Base-by-base conservation (phyloP, 2,888 invertebrate genomes). In the Copidosoma aretas region DNA sequence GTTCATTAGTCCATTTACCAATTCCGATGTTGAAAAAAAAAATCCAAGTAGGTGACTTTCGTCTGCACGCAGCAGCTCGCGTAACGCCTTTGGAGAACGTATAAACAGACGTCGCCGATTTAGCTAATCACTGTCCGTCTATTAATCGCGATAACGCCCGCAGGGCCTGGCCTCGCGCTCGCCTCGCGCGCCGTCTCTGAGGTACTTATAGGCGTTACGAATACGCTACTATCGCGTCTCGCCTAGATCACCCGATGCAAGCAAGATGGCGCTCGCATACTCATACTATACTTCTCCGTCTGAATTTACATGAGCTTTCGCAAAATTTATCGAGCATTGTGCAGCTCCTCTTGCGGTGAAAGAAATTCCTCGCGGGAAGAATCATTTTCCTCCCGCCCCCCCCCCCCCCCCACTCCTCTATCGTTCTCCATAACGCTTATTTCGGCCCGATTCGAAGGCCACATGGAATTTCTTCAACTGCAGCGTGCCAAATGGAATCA, bases 221-320 rank as follows among this genome's bases (percentile, higher is more conserved):
- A 41, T 41, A 41, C n/a, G n/a, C n/a, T n/a, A n/a, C 14, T 46
- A 46, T 46, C 43, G 15, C 43, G 43, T 4, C 1, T 17, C 17
- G 43, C 43, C 12, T 46, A 46, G 12, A 46, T 46, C 43, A 46
- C 46, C 22, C 60, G 60, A 60, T 49, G 60, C 49, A 25, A 49
- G 32, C 12, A 21, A 25, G 12, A n/a, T 39, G 32, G 53, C 53
- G 14, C 4, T 22, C 53, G 21, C 53, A 22, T 22, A 22, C 32
- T 25, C 19, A 22, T 25, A 32, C 60, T 25, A 1, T n/a, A 19
- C 14, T 24, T 17, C 46, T 19, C 25, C 24, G 22, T 22, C n/a
- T 25, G 32, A 32, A 46, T 46, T 46, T 46, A 46, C 43, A 46
- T 12, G 43, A 17, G 43, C 43, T 46, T 46, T 46, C 12, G 43